A percentile compares a stretch with the other conserved stretches of the same genome.
phyloP scores from a whole-genome alignment of 1,140 invertebrate genomes.

The Conopomorpha cramerella region DNA sequence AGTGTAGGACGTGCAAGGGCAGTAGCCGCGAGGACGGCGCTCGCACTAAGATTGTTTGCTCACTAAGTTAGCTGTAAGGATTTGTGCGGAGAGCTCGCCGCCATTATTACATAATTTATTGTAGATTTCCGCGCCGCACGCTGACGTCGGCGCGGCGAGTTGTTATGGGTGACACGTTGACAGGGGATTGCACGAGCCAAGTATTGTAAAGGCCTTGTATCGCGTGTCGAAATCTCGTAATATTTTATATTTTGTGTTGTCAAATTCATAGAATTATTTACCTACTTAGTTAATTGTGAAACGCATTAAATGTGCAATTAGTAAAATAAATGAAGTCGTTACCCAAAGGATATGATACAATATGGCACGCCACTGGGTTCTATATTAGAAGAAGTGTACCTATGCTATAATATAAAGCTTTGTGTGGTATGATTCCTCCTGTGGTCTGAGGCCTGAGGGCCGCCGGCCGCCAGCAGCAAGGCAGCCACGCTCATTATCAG shows the following conservation, averaged over 20 bases:
- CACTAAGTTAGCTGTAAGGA: conserved; percentile 46
- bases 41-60: conserved; percentile 49
- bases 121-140: no score
- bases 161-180: conserved; percentile 16
- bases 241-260: conserved; percentile 38
- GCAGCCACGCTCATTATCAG: no score
- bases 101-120: no score
- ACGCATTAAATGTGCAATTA: conserved; percentile 52
- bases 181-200: conserved; percentile 34
- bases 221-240: conserved; percentile 57
- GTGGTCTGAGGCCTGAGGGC: no score
- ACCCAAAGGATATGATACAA: conserved; percentile 36
- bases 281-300: conserved; percentile 45
- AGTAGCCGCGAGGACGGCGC: conserved; percentile 23
- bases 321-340: conserved; percentile 43
- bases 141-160: conserved; percentile 9
- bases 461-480: no score
- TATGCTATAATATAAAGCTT: no score
- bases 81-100: no score
- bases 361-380: conserved; percentile 18
- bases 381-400: no score
- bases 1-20: conserved; percentile 16
- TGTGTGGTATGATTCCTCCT: no score
- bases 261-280: conserved; percentile 32
- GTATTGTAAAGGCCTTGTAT: no score